A percentile compares a stretch with the other conserved stretches of the same genome.
Evolutionary conservation across 2,113 vertebrate species (phyloP).

Genomic region (Scalopus aquaticus): DNA sequence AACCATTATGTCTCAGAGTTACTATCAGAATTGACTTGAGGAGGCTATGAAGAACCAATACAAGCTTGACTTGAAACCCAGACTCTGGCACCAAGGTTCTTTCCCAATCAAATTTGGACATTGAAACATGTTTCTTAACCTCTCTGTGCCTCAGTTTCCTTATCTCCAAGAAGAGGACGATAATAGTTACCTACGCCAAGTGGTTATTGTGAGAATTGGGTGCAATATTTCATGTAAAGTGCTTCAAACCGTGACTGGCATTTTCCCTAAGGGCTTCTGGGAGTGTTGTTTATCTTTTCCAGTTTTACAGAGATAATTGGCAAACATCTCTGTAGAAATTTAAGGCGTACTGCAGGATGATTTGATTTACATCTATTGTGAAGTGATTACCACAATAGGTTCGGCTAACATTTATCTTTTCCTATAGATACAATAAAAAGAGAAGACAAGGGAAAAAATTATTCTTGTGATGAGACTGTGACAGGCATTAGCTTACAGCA

Average conservation of each 20-base stretch:
- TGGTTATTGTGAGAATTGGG: background rate
- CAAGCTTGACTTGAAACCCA: background rate
- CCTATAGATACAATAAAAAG: background rate
- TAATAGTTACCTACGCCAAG: background rate
- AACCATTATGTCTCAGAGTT: background rate
- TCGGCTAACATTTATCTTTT: background rate
- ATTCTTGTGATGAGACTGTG: background rate
- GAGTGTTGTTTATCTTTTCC: background rate
- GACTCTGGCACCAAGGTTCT: background rate
- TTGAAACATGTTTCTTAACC: background rate
- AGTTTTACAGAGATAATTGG: background rate
- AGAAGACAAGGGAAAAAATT: background rate
- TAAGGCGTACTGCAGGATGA: background rate
- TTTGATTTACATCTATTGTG: background rate
- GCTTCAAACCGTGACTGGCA: background rate
- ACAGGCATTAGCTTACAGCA: background rate
- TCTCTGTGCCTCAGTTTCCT: background rate
- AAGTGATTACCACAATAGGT: background rate
- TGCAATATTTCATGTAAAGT: background rate
- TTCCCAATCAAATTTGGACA: background rate
- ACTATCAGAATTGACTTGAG: background rate
- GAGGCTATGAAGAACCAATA: background rate
- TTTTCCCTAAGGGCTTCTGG: background rate
- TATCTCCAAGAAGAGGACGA: background rate
- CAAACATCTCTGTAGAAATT: background rate